phyloP scores from a whole-genome alignment of 2,888 invertebrate genomes.

The Drosophila antonietae region DNA sequence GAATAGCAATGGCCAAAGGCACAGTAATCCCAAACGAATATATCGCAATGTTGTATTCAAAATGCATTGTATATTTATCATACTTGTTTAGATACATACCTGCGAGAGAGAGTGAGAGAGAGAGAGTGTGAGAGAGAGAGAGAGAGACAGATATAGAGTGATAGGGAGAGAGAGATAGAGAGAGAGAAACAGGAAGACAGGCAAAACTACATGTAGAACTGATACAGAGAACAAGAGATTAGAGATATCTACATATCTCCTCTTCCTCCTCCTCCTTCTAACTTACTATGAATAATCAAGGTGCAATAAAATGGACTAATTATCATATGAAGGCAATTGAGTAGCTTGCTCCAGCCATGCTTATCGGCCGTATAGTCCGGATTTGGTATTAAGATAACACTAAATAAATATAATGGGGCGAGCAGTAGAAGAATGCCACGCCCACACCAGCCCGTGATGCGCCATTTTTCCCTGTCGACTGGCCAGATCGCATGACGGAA shows the following conservation, averaged over 20 bases:
- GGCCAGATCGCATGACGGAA: slow-evolving; percentile 55
- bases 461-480: slow-evolving; percentile 55
- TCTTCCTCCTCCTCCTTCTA: no score
- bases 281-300: background rate
- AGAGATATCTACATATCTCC: background rate
- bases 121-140: background rate
- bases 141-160: background rate
- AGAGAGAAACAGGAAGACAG: background rate
- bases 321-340: slow-evolving; percentile 70
- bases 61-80: slow-evolving; percentile 1
- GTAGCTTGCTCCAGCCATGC: slow-evolving; percentile 81
- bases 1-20: slow-evolving; percentile 42
- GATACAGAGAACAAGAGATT: background rate
- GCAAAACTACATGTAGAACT: background rate
- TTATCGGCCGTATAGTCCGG: slow-evolving; percentile 64
- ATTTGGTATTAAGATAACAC: slow-evolving; percentile 58
- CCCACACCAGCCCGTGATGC: slow-evolving; percentile 4
- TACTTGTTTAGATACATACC: background rate
- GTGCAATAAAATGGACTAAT: slow-evolving; percentile 49
- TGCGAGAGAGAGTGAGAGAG: background rate
- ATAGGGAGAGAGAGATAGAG: background rate
- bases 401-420: slow-evolving; percentile 41
- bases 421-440: slow-evolving; percentile 8
- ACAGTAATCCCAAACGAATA: slow-evolving; percentile 42
- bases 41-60: background rate